A percentile compares a stretch with the other conserved stretches of the same genome.
These are phyloP conservation scores for Orycteropus afer DNA, from an alignment of 2,113 vertebrate species.

Conservation along the genomic window DNA sequence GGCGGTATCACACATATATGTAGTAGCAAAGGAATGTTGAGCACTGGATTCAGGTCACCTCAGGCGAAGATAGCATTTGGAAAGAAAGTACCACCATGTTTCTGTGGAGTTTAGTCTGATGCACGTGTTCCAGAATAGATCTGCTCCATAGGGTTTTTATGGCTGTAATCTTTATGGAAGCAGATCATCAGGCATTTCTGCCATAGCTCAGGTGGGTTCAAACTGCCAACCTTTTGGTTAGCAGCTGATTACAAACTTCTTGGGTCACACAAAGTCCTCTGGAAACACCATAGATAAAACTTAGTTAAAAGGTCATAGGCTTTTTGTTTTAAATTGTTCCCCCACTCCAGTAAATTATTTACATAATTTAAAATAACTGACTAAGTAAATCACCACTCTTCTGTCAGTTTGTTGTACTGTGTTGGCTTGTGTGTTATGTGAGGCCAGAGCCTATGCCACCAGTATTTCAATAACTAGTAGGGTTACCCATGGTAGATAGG, in stretches of 20 bases:
- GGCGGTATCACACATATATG: accelerated
- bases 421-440: too few relatives aligned
- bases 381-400: too few relatives aligned
- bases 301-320: neutral
- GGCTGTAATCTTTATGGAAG: neutral
- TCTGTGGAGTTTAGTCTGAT: neutral
- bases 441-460: too few relatives aligned
- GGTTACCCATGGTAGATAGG: too few relatives aligned
- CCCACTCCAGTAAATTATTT: too few relatives aligned
- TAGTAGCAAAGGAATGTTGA: neutral
- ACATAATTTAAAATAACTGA: neutral
- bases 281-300: neutral
- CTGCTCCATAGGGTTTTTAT: neutral
- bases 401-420: too few relatives aligned
- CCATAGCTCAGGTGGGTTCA: neutral
- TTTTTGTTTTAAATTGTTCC: neutral
- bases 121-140: neutral
- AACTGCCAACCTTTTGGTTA: neutral
- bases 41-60: too few relatives aligned
- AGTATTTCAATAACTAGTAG: too few relatives aligned
- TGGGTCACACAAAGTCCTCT: neutral
- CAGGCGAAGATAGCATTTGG: neutral
- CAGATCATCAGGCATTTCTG: neutral
- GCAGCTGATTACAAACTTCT: neutral
- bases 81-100: neutral